phyloP scores from a whole-genome alignment of 2,113 vertebrate genomes.

The Canis aureus region DNA sequence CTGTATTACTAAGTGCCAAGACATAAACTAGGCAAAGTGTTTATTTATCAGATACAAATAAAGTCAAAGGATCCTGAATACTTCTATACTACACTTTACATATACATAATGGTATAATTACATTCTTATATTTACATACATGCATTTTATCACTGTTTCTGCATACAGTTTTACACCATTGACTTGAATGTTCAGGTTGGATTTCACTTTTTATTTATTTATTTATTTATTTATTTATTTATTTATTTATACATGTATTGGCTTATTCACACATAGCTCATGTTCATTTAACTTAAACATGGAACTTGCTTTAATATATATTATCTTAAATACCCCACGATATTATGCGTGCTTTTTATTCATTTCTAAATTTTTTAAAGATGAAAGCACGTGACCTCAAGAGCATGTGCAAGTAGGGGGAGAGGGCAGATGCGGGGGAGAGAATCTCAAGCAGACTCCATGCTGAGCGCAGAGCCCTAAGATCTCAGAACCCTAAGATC shows the following conservation, averaged over 20 bases:
- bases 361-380: background rate
- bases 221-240: conserved; percentile 9
- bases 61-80: conserved; percentile 1
- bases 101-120: background rate
- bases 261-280: background rate
- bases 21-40: background rate
- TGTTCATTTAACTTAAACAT: background rate
- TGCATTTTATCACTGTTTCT: conserved; percentile 6
- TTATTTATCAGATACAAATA: conserved; percentile 4
- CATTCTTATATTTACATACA: background rate
- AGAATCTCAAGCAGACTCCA: background rate
- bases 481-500: background rate
- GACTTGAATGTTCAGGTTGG: background rate
- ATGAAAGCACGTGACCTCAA: background rate
- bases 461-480: background rate
- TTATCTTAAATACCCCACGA: background rate
- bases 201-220: conserved; percentile 17
- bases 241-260: background rate
- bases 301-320: background rate
- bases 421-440: background rate
- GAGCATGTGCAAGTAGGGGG: background rate
- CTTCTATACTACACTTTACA: background rate
- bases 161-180: background rate
- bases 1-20: background rate
- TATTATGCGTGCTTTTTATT: background rate